A percentile compares a stretch with the other conserved stretches of the same genome.
Conservation (phyloP, 1,140 invertebrate genomes). For the Drosophila ercepeae region DNA sequence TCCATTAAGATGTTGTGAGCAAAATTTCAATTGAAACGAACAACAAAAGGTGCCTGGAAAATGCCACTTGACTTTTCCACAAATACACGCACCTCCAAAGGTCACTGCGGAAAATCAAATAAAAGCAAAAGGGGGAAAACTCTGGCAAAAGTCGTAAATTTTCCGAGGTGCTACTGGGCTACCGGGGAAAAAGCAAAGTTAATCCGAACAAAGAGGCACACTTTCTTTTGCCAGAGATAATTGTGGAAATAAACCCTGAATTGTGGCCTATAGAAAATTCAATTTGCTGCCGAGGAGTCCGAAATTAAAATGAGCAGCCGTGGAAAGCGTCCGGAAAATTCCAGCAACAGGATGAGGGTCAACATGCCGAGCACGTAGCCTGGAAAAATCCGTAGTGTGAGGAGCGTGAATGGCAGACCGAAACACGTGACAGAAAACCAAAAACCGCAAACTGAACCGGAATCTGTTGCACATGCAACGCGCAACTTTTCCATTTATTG, state of each 20-base stretch:
- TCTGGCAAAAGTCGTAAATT: conserved; percentile 35
- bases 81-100: conserved; percentile 38
- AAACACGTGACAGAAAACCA: conserved; percentile 39
- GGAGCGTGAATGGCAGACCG: conserved; percentile 8
- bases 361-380: conserved; percentile 29
- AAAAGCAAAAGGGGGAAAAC: conserved; percentile 16
- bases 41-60: conserved; percentile 14
- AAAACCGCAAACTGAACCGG: conserved; percentile 8
- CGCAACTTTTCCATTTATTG: conserved; percentile 65
- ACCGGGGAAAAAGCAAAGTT: conserved; percentile 23
- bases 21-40: conserved; percentile 54
- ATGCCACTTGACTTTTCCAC: conserved; percentile 62
- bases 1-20: conserved; percentile 55
- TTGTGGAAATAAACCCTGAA: conserved; percentile 49
- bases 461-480: conserved; percentile 48
- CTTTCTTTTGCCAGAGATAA: conserved; percentile 21
- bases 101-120: conserved; percentile 48
- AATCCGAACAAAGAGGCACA: conserved; percentile 21
- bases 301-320: conserved; percentile 26
- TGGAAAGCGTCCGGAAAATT: conserved; percentile 22
- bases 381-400: conserved; percentile 11
- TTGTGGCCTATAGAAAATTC: conserved; percentile 51
- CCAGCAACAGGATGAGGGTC: conserved; percentile 16
- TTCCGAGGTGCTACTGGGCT: background rate
- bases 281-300: conserved; percentile 20